Conservation (phyloP, 2,797 vertebrate species). For the Aphelocoma californica region DNA sequence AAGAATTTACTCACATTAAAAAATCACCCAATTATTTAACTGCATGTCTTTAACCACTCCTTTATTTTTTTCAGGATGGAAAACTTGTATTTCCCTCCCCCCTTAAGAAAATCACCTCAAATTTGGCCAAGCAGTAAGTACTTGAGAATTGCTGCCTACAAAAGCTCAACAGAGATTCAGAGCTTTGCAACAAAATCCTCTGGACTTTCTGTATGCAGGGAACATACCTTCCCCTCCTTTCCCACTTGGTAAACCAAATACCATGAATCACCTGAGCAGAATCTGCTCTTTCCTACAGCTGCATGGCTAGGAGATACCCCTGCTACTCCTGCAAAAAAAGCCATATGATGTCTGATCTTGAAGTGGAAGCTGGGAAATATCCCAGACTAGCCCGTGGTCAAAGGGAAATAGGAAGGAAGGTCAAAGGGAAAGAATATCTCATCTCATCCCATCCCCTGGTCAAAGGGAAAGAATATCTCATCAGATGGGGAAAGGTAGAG, state of each 20-base stretch:
- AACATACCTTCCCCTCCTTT: neutral
- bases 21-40: neutral
- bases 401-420: neutral
- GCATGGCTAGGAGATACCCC: neutral
- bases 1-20: neutral
- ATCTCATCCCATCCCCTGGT: neutral
- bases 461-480: neutral
- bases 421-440: neutral
- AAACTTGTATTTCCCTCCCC: neutral
- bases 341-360: accelerated
- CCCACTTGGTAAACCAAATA: neutral
- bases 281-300: neutral
- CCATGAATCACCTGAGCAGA: neutral
- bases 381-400: neutral
- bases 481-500: neutral
- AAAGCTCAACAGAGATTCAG: neutral
- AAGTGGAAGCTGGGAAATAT: neutral
- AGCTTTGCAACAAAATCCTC: neutral
- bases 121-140: neutral
- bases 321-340: neutral
- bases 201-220: neutral
- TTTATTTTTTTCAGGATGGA: neutral
- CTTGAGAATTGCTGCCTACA: neutral
- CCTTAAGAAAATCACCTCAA: neutral
- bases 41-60: neutral